Conservation (phyloP, 2,797 vertebrate genomes). For the Eurystomus glaucurus region DNA sequence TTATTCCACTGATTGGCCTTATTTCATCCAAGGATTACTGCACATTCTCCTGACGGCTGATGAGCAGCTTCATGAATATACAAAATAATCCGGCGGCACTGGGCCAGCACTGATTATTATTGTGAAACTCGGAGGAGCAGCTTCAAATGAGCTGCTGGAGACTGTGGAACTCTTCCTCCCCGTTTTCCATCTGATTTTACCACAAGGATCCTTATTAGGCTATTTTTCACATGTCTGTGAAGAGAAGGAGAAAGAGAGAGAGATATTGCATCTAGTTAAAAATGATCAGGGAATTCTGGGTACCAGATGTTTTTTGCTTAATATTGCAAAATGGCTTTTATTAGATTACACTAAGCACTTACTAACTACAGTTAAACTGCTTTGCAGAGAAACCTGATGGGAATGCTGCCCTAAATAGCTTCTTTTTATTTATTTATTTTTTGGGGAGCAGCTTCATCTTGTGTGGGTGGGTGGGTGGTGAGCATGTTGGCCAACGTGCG, state of each 20-base stretch:
- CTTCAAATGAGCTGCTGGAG: slow-evolving; percentile 87
- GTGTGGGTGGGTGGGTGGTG: accelerated
- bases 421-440: slow-evolving; percentile 50
- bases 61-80: slow-evolving; percentile 92
- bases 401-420: slow-evolving; percentile 86
- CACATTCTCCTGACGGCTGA: slow-evolving; percentile 91
- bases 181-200: slow-evolving; percentile 87
- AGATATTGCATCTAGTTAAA: slow-evolving; percentile 88
- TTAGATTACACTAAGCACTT: slow-evolving; percentile 90
- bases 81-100: slow-evolving; percentile 89
- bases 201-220: slow-evolving; percentile 88
- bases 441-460: slow-evolving; percentile 3
- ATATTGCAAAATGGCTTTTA: slow-evolving; percentile 91
- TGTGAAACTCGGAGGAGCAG: slow-evolving; percentile 85
- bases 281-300: slow-evolving; percentile 90
- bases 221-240: slow-evolving; percentile 88
- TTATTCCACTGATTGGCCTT: slow-evolving; percentile 93
- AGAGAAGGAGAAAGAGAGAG: slow-evolving; percentile 83
- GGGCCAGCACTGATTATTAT: slow-evolving; percentile 91
- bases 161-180: slow-evolving; percentile 83
- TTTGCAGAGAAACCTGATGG: slow-evolving; percentile 85
- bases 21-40: slow-evolving; percentile 93
- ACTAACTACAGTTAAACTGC: slow-evolving; percentile 90
- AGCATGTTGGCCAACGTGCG: accelerated
- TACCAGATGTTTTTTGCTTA: slow-evolving; percentile 92